Evolutionary conservation across 2,113 vertebrate genomes (phyloP).

Genomic region (Proterorhinus semilunaris): DNA sequence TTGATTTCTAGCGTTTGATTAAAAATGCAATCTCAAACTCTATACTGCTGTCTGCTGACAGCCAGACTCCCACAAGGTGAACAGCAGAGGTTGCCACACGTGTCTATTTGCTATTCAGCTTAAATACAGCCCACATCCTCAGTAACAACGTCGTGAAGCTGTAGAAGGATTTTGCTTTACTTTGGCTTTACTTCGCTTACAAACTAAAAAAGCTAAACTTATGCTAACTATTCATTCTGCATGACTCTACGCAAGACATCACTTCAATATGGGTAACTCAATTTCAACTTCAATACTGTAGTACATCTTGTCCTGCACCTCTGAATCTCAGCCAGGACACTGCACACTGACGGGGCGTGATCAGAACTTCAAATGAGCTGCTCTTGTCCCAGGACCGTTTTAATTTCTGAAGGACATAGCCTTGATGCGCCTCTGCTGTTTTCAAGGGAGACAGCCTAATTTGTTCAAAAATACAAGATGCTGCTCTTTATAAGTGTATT

Average conservation of each 20-base stretch:
- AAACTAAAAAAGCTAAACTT: too few relatives aligned
- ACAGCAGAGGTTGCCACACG: too few relatives aligned
- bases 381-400: slow-evolving; percentile 19
- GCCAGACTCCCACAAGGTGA: too few relatives aligned
- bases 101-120: too few relatives aligned
- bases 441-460: slow-evolving; percentile 15
- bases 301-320: background rate
- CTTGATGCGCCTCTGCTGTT: slow-evolving; percentile 26
- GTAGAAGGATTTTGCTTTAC: too few relatives aligned
- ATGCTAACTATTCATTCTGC: too few relatives aligned
- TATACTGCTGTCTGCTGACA: too few relatives aligned
- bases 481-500: slow-evolving; percentile 28
- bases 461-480: slow-evolving; percentile 25
- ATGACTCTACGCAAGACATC: background rate
- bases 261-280: background rate
- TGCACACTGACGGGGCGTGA: slow-evolving; percentile 8
- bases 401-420: slow-evolving; percentile 26
- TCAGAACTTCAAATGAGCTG: slow-evolving; percentile 12
- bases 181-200: too few relatives aligned
- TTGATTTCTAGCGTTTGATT: too few relatives aligned
- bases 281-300: background rate
- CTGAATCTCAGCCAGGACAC: background rate
- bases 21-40: too few relatives aligned
- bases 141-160: too few relatives aligned
- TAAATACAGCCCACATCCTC: too few relatives aligned